phyloP scores from a whole-genome alignment of 2,113 vertebrate species.

The Syrmaticus mikado region DNA sequence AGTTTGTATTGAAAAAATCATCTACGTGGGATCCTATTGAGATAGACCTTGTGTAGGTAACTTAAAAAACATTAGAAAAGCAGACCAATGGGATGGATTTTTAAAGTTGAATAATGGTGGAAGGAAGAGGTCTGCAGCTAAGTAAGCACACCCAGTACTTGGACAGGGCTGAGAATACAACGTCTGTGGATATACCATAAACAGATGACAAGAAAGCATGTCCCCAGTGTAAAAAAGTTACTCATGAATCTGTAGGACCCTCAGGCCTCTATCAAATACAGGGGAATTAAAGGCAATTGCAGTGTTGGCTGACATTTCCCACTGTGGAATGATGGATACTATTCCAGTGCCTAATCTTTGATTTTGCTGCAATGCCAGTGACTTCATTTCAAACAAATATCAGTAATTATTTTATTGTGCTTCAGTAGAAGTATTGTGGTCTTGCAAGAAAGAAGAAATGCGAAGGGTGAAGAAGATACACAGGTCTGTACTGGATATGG shows the following conservation, averaged over 20 bases:
- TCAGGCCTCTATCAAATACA: not conserved
- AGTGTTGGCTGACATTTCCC: not conserved
- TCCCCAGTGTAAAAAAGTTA: not conserved
- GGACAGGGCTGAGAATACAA: not conserved
- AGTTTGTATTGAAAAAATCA: rapidly evolving
- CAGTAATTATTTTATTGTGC: not conserved
- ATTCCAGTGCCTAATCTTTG: not conserved
- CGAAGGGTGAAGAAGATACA: not conserved
- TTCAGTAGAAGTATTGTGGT: not conserved
- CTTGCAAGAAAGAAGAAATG: not conserved
- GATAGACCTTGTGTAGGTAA: not conserved
- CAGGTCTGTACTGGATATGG: not conserved
- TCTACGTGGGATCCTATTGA: not conserved
- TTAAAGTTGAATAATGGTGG: not conserved
- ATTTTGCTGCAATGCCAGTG: not conserved
- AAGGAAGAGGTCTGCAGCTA: not conserved
- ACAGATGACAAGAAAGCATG: not conserved
- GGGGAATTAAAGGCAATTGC: not conserved
- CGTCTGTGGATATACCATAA: not conserved
- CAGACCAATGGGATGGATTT: not conserved
- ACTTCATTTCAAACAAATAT: not conserved
- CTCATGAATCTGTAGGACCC: not conserved
- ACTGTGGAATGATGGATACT: not conserved
- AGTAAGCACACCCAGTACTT: not conserved
- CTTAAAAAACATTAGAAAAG: not conserved